Evolutionary conservation across 1,140 invertebrate species (phyloP).

Genomic region (Zaprionus davidi): DNA sequence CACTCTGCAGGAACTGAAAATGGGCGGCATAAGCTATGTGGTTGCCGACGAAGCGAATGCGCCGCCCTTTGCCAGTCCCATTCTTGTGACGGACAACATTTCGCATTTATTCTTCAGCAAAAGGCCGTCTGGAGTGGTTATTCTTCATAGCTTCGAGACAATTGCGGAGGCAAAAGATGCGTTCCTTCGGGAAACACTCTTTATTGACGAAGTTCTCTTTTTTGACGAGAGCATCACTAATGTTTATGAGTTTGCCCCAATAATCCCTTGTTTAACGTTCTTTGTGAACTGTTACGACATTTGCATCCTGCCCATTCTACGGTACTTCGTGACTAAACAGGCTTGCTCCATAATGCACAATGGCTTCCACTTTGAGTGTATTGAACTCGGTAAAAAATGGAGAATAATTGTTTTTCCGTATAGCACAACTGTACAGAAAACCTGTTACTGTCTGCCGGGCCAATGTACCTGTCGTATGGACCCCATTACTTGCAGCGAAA

Average conservation of each 20-base stretch:
- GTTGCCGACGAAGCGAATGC: conserved; percentile 51
- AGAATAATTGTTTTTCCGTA: conserved; percentile 63
- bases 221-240: conserved; percentile 55
- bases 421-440: conserved; percentile 14
- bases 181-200: conserved; percentile 35
- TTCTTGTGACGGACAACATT: conserved; percentile 47
- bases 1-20: conserved; percentile 17
- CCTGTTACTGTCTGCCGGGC: conserved; percentile 43
- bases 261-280: neutral
- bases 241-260: conserved; percentile 14
- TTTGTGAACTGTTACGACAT: conserved; percentile 64
- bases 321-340: conserved; percentile 18
- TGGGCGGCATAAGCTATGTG: conserved; percentile 41
- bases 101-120: conserved; percentile 61
- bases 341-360: conserved; percentile 28
- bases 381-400: conserved; percentile 33
- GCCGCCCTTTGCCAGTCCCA: conserved; percentile 58
- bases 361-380: conserved; percentile 59
- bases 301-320: conserved; percentile 55
- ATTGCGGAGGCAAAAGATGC: conserved; percentile 21
- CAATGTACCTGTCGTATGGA: conserved; percentile 39
- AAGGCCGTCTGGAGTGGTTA: conserved; percentile 50
- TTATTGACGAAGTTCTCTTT: conserved; percentile 41
- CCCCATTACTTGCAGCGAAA: conserved; percentile 35
- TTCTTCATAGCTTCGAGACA: conserved; percentile 37